Evolutionary conservation across 2,113 vertebrate genomes (phyloP).

Genomic region (Cromileptes altivelis): DNA sequence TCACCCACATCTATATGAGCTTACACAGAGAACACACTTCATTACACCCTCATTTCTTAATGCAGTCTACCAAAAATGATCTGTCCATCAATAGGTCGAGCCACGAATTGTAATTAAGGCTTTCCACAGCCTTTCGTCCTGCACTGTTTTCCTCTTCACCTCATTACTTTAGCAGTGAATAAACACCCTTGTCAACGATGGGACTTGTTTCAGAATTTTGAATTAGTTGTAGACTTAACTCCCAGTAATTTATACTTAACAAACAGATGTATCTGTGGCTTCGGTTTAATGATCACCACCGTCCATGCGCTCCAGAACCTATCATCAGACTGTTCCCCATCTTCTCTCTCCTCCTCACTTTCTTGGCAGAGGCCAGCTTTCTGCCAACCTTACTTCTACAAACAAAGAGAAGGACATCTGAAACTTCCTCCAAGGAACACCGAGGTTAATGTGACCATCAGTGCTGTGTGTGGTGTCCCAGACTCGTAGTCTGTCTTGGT

Average conservation of each 20-base stretch:
- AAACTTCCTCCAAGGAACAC: not conserved
- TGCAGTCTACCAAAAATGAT: conserved; percentile 14
- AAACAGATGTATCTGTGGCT: not conserved
- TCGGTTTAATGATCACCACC: not conserved
- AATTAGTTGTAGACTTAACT: not conserved
- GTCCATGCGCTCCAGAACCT: not conserved
- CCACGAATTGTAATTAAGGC: conserved; percentile 15
- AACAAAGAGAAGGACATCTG: not conserved
- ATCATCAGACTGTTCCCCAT: not conserved
- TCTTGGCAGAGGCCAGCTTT: not conserved
- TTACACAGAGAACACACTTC: not conserved
- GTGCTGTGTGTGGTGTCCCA: not conserved
- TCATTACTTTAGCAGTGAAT: conserved; percentile 24
- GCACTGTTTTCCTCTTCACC: conserved; percentile 36
- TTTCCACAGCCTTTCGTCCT: conserved; percentile 5
- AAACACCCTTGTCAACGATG: not conserved
- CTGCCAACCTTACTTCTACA: not conserved
- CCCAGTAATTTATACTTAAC: not conserved
- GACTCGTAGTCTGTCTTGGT: conserved; percentile 8
- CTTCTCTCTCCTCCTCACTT: not conserved
- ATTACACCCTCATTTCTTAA: not conserved
- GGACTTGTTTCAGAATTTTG: not conserved
- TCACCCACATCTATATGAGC: not conserved
- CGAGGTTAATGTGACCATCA: conserved; percentile 3
- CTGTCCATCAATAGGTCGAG: conserved; percentile 21